phyloP scores from a whole-genome alignment of 1,140 invertebrate species.

The Hesperophylax magnus region DNA sequence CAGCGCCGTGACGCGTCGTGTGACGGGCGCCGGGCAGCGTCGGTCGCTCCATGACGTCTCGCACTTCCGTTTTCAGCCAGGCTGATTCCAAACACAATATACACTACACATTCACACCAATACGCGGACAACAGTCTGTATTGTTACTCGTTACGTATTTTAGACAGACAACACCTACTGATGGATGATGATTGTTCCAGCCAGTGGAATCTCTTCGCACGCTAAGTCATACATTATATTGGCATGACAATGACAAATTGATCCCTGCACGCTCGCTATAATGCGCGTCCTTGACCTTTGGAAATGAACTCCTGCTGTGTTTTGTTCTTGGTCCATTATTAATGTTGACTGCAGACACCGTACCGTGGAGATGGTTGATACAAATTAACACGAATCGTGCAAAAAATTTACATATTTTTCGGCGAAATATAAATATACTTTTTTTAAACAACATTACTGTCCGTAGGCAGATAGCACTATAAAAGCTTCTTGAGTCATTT shows the following conservation, averaged over 20 bases:
- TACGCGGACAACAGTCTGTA: no score
- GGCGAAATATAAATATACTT: no score
- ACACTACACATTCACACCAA: not conserved
- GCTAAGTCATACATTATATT: not conserved
- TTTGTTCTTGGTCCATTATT: no score
- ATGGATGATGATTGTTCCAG: not conserved
- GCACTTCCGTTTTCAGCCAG: not conserved
- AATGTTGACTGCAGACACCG: no score
- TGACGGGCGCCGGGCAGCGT: slow-evolving; percentile 7
- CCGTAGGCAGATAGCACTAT: no score
- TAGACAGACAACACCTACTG: not conserved
- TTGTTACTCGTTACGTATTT: not conserved
- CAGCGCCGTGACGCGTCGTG: not conserved
- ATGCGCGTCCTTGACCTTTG: no score
- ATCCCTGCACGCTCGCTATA: not conserved
- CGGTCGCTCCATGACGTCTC: slow-evolving; percentile 8
- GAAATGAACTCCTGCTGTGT: no score
- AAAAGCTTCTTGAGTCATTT: no score
- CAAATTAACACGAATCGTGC: no score
- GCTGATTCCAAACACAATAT: not conserved
- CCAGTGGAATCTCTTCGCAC: not conserved
- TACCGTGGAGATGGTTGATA: no score
- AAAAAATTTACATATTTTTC: no score
- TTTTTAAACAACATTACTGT: no score
- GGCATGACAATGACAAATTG: not conserved